Conservation (phyloP, 2,797 vertebrate species). For the Ctenopoma multispine region DNA sequence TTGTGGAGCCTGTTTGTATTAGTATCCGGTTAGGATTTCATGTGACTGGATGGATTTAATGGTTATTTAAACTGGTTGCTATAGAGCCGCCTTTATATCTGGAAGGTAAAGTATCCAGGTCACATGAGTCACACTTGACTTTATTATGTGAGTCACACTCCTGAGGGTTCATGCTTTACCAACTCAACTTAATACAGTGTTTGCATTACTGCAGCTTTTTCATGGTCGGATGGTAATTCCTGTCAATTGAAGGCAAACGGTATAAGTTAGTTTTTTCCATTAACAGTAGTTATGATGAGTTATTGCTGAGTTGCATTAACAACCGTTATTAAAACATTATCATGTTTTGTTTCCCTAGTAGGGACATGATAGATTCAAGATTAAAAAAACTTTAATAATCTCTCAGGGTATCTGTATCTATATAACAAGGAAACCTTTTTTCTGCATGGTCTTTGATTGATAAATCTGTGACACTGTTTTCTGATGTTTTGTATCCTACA, state of each 20-base stretch:
- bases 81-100: slow-evolving; percentile 1
- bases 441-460: too few species aligned
- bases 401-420: too few species aligned
- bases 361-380: too few species aligned
- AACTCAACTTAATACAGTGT: background rate
- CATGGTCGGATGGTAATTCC: background rate
- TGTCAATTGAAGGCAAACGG: background rate
- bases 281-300: background rate
- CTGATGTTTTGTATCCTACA: too few species aligned
- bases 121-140: background rate
- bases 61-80: background rate
- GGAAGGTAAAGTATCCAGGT: background rate
- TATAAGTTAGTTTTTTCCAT: background rate
- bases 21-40: slow-evolving; percentile 11
- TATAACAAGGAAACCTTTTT: too few species aligned
- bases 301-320: background rate
- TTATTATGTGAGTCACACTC: background rate
- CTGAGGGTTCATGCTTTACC: background rate
- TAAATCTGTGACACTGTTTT: too few species aligned
- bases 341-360: too few species aligned
- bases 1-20: background rate
- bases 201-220: background rate
- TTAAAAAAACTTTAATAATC: too few species aligned
- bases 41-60: background rate
- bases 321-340: too few species aligned